Evolutionary conservation across 2,113 vertebrate genomes (phyloP).

Genomic region (Salvelinus alpinus): DNA sequence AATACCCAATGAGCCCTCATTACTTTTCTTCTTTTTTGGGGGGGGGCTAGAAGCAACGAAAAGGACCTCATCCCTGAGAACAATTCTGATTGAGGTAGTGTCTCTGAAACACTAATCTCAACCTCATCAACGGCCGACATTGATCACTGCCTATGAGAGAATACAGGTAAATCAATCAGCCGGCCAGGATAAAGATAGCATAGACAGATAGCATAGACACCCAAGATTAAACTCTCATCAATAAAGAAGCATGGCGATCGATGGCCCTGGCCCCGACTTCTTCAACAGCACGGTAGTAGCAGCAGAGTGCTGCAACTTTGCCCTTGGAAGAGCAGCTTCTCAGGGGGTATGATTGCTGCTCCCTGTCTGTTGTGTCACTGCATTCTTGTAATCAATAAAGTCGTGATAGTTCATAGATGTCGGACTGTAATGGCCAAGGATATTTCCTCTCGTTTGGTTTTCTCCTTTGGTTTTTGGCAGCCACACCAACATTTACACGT

Average conservation of each 20-base stretch:
- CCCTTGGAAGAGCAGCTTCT: constrained; percentile 8
- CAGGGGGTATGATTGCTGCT: constrained; percentile 28
- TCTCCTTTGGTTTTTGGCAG: constrained; percentile 17
- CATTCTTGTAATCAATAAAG: constrained; percentile 34
- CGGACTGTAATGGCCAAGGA: constrained; percentile 1
- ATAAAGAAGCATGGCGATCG: constrained; percentile 42
- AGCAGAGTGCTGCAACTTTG: constrained; percentile 6
- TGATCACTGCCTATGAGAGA: constrained; percentile 57
- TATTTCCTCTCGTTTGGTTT: constrained; percentile 16
- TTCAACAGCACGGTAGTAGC: constrained; percentile 20
- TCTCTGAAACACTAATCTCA: constrained; percentile 43
- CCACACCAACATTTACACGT: constrained; percentile 12
- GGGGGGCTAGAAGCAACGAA: too few relatives aligned
- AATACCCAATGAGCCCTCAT: constrained; percentile 11
- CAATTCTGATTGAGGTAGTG: constrained; percentile 15
- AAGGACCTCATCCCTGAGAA: too few relatives aligned
- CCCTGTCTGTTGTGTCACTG: constrained; percentile 23
- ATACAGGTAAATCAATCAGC: constrained; percentile 61
- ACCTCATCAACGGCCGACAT: constrained; percentile 47
- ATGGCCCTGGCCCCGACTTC: constrained; percentile 38
- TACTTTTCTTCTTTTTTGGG: too few relatives aligned
- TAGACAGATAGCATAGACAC: constrained; percentile 54
- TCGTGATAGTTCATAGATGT: constrained; percentile 20
- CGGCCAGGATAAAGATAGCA: constrained; percentile 56
- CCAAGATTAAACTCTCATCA: constrained; percentile 60